phyloP scores from a whole-genome alignment of 2,888 invertebrate genomes.

The Diploptera punctata region DNA sequence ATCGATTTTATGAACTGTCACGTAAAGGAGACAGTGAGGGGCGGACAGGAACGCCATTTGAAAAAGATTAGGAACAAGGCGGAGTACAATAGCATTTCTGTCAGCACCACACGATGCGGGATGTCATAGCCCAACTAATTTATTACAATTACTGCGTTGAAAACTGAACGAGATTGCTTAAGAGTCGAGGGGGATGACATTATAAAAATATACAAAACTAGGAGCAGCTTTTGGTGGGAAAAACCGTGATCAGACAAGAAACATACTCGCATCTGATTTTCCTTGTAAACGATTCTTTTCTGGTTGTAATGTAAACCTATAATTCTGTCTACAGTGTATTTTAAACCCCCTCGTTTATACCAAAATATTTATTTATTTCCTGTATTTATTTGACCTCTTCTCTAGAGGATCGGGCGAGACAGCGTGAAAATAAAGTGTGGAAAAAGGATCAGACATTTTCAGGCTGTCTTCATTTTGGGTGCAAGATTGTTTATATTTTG shows the following conservation, averaged over 20 bases:
- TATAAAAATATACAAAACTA: conserved; percentile 14
- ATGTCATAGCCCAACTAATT: not conserved
- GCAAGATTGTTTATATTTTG: not conserved
- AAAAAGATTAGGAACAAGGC: not conserved
- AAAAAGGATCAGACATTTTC: conserved; percentile 5
- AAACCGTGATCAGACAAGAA: conserved; percentile 34
- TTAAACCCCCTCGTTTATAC: conserved; percentile 41
- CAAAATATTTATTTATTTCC: conserved; percentile 41
- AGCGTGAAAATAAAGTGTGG: not conserved
- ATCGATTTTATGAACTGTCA: not conserved
- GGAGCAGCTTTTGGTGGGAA: conserved; percentile 16
- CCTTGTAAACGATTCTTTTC: conserved; percentile 3
- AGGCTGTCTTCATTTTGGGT: conserved; percentile 7
- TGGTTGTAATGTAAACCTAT: conserved; percentile 38
- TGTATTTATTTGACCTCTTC: conserved; percentile 41
- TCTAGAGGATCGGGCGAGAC: conserved; percentile 4
- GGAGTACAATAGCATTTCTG: not conserved
- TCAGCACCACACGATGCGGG: not conserved
- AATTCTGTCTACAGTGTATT: conserved; percentile 43
- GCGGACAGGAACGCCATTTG: not conserved
- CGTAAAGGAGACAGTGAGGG: no score
- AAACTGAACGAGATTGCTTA: conserved; percentile 11
- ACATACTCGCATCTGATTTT: conserved; percentile 7
- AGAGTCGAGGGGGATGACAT: conserved; percentile 12
- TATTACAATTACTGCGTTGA: conserved; percentile 4